These are phyloP conservation scores for Lacanobia wlatinum DNA, from an alignment of 2,888 invertebrate genomes.

Conservation along the genomic window DNA sequence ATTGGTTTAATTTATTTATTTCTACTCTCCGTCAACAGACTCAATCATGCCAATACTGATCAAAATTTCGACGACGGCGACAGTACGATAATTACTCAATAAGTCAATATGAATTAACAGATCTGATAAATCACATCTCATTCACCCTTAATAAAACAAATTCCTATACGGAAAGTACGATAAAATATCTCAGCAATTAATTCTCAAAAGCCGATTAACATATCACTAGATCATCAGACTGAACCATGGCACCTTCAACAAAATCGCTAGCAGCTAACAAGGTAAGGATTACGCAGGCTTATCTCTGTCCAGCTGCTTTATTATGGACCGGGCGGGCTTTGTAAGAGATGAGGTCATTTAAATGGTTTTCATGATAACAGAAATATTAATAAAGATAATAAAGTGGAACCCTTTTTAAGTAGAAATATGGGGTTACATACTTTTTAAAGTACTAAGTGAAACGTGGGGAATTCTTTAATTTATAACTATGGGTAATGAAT, in stretches of 20 bases:
- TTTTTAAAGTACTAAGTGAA: not conserved
- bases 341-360: constrained; percentile 46
- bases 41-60: not conserved
- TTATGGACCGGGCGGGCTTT: constrained; percentile 59
- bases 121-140: too few relatives aligned
- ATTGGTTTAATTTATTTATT: not conserved
- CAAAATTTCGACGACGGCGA: too few relatives aligned
- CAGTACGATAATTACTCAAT: too few relatives aligned
- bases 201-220: not conserved
- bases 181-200: too few relatives aligned
- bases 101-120: too few relatives aligned
- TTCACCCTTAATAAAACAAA: too few relatives aligned
- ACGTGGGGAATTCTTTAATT: not conserved
- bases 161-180: too few relatives aligned
- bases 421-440: constrained; percentile 29
- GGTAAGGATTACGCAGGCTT: constrained; percentile 67
- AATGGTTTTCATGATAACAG: constrained; percentile 22
- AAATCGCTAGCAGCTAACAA: not conserved
- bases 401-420: constrained; percentile 25
- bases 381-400: constrained; percentile 41
- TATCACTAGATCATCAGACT: not conserved
- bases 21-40: not conserved
- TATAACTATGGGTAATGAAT: not conserved
- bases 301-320: constrained; percentile 70
- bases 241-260: not conserved